Evolutionary conservation across 1,140 invertebrate genomes (phyloP).

Genomic region (Acyrthosiphon pisum): DNA sequence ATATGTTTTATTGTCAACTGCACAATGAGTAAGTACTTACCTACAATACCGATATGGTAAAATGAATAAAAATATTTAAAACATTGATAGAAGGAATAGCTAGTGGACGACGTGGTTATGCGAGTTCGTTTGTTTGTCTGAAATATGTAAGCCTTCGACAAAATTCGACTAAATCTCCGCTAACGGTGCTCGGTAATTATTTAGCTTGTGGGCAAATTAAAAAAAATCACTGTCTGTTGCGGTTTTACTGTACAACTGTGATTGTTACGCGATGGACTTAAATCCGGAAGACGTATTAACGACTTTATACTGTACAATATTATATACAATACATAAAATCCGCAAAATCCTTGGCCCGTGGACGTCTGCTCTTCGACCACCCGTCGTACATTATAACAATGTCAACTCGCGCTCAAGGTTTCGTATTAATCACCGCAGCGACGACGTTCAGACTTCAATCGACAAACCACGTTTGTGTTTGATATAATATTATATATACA

Average conservation of each 20-base stretch:
- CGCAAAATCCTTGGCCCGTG: not conserved
- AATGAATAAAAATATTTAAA: not conserved
- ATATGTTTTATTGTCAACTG: not conserved
- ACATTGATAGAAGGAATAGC: not conserved
- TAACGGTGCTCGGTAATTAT: not conserved
- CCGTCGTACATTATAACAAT: too few species aligned
- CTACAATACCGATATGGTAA: not conserved
- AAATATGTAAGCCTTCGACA: not conserved
- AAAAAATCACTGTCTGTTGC: not conserved
- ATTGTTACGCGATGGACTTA: not conserved
- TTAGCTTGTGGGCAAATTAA: not conserved
- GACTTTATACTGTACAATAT: not conserved
- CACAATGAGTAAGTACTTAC: not conserved
- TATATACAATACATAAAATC: not conserved
- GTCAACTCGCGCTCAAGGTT: not conserved
- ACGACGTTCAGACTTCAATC: not conserved
- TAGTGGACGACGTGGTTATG: not conserved
- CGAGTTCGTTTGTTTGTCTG: not conserved
- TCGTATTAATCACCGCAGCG: not conserved
- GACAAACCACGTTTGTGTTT: not conserved
- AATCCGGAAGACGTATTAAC: not conserved
- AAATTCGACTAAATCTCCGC: not conserved
- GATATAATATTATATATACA: not conserved
- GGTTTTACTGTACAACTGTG: not conserved
- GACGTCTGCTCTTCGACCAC: not conserved